Percentiles rank a stretch among this genome's conserved stretches.
phyloP scores from a whole-genome alignment of 2,797 vertebrate genomes.

The Pseudocheirus occidentalis region DNA sequence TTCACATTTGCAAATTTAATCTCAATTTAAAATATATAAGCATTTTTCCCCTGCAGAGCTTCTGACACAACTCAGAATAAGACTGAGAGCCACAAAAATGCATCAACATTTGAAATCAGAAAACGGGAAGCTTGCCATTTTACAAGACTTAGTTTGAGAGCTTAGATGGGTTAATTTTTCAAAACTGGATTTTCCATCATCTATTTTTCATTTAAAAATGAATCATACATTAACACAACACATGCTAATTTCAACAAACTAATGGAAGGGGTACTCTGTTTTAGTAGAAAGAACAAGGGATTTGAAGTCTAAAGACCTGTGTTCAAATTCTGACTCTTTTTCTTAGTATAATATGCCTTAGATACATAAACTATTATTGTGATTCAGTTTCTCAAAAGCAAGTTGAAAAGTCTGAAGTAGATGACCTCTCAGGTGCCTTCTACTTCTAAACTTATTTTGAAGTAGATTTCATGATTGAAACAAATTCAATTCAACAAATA shows the following conservation, averaged over 20 bases:
- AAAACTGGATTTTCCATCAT: background rate
- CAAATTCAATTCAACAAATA: background rate
- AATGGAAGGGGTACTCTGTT: too few species aligned
- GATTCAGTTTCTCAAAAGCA: too few species aligned
- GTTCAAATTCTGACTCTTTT: too few species aligned
- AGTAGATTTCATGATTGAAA: background rate
- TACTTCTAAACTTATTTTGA: background rate
- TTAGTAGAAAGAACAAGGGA: too few species aligned
- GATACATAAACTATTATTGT: too few species aligned
- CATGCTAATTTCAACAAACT: background rate
- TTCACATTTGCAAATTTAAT: background rate
- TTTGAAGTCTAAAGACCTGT: too few species aligned
- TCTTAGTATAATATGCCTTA: too few species aligned
- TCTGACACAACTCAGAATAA: background rate
- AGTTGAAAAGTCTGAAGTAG: too few species aligned
- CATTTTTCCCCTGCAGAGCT: background rate
- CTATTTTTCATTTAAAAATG: background rate
- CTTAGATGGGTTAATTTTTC: background rate
- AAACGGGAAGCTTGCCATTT: slow-evolving; percentile 22
- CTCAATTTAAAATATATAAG: slow-evolving; percentile 8
- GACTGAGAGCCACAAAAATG: background rate
- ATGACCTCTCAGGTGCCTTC: too few species aligned
- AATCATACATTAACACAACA: background rate
- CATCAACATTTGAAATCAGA: slow-evolving; percentile 12
- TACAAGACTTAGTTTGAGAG: background rate